Percentiles rank a stretch among this genome's conserved stretches.
phyloP scores from a whole-genome alignment of 1,140 invertebrate species.

The Neotoxoptera formosana region DNA sequence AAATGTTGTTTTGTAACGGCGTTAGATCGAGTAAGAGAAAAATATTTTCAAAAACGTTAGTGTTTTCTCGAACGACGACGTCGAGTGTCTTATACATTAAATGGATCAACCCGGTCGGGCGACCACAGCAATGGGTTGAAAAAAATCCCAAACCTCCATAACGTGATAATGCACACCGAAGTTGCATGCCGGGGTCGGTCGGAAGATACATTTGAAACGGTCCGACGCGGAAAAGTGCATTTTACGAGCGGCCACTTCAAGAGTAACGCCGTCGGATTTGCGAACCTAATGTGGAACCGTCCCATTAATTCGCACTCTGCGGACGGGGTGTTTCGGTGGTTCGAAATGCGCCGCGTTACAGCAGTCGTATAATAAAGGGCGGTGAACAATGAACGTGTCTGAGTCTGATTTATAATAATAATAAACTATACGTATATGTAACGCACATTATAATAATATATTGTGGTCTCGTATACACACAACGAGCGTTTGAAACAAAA shows the following conservation, averaged over 20 bases:
- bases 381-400: neutral
- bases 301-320: neutral
- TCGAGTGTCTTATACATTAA: no score
- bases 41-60: no score
- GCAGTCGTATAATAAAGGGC: neutral
- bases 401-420: slow-evolving; percentile 17
- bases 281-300: neutral
- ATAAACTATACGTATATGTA: neutral
- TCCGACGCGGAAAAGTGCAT: neutral
- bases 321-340: neutral
- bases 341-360: neutral
- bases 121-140: neutral
- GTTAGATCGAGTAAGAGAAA: no score
- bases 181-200: neutral
- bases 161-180: neutral
- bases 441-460: neutral
- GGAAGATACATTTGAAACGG: neutral
- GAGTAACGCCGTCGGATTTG: neutral
- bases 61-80: no score
- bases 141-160: neutral
- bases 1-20: no score
- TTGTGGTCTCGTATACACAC: neutral
- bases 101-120: neutral
- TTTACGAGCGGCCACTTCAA: neutral
- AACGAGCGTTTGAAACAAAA: neutral